Percentiles rank a stretch among this genome's conserved stretches.
These are phyloP conservation scores for Acropora tenuis DNA, from an alignment of 64 coral and sea anemone genomes.

Conservation along the genomic window DNA sequence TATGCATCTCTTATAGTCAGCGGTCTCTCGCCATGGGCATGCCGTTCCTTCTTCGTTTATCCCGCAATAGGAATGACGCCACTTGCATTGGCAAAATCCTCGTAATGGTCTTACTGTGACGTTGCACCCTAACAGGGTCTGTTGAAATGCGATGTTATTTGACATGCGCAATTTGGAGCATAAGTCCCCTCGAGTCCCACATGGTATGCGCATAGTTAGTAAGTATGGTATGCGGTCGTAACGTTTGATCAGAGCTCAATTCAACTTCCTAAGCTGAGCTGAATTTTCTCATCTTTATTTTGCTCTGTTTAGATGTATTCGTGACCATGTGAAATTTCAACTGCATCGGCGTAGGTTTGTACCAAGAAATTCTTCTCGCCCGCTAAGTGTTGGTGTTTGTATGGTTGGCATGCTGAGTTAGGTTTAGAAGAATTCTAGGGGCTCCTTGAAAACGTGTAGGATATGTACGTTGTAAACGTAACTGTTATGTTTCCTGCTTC, in stretches of 20 bases:
- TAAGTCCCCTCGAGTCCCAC: constrained; percentile 46
- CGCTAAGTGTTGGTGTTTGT: not conserved
- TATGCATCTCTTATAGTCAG: constrained; percentile 12
- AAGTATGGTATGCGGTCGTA: constrained; percentile 3
- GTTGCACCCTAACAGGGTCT: not conserved
- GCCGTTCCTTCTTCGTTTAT: constrained; percentile 5
- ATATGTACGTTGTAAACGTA: constrained; percentile 31
- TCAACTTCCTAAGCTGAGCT: constrained; percentile 23
- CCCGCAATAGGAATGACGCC: constrained; percentile 50
- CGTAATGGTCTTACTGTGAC: not conserved
- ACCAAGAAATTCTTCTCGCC: not conserved
- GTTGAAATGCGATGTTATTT: constrained; percentile 2
- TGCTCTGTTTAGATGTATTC: constrained; percentile 34
- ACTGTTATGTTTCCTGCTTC: not conserved
- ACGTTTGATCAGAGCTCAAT: constrained; percentile 22
- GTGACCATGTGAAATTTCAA: not conserved
- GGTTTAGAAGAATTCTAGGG: not conserved
- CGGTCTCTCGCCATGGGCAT: constrained; percentile 49
- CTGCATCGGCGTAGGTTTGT: constrained; percentile 25
- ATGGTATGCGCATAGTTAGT: not conserved
- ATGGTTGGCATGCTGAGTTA: not conserved
- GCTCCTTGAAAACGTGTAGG: constrained; percentile 42
- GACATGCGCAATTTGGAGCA: constrained; percentile 49
- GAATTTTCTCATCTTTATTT: constrained; percentile 4
- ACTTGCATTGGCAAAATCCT: constrained; percentile 26